A percentile compares a stretch with the other conserved stretches of the same genome.
Conservation (phyloP, 2,888 invertebrate species). For the Phlogophora meticulosa region DNA sequence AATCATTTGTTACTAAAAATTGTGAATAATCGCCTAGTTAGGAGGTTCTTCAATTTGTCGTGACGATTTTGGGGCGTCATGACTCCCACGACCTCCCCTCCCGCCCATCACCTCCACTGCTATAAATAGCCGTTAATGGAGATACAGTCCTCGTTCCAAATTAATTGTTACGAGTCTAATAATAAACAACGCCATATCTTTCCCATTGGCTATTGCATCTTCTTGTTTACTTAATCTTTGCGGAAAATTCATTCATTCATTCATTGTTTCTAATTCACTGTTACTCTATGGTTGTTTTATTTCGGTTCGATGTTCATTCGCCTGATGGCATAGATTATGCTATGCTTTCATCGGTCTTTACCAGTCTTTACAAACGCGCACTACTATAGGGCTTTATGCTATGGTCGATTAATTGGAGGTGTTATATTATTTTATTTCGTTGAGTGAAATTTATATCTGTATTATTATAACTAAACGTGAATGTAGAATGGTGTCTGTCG, state of each 20-base stretch:
- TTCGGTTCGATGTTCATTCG: constrained; percentile 54
- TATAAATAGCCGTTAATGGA: too few relatives aligned
- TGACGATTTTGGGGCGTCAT: too few relatives aligned
- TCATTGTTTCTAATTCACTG: constrained; percentile 28
- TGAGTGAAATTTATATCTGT: constrained; percentile 64
- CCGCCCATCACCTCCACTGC: too few relatives aligned
- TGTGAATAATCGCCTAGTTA: too few relatives aligned
- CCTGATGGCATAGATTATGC: constrained; percentile 47
- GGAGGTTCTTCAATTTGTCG: too few relatives aligned
- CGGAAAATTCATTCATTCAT: constrained; percentile 29
- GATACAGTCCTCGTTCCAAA: too few relatives aligned
- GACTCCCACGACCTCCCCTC: too few relatives aligned
- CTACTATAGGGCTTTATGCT: constrained; percentile 70
- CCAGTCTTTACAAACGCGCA: constrained; percentile 63
- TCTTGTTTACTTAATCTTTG: constrained; percentile 46
- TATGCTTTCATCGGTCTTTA: constrained; percentile 59
- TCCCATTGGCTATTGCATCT: background rate
- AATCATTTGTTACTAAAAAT: too few relatives aligned
- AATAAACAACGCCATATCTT: too few relatives aligned
- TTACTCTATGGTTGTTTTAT: constrained; percentile 56
- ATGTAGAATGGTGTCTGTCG: constrained; percentile 73
- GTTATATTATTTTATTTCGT: constrained; percentile 75
- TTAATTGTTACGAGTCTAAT: too few relatives aligned
- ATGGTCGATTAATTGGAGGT: constrained; percentile 78
- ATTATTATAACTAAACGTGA: constrained; percentile 79